These are phyloP conservation scores for Andrena chrysosceles DNA, from an alignment of 2,888 invertebrate species.

Conservation along the genomic window DNA sequence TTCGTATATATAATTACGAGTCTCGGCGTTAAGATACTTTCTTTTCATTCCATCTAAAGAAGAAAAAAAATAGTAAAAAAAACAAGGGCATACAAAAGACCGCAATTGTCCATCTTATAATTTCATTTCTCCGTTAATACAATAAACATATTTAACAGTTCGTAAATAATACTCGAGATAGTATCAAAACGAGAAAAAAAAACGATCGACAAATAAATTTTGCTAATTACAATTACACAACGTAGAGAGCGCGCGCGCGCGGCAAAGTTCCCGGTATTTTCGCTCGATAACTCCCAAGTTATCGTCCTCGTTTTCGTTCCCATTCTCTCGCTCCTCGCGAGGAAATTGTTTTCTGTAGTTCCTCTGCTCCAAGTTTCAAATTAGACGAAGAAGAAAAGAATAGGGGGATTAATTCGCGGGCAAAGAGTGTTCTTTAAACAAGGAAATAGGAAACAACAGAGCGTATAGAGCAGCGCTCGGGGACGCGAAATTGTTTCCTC, in stretches of 20 bases:
- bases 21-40: slow-evolving; percentile 19
- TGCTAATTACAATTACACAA: slow-evolving; percentile 38
- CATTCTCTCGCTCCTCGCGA: background rate
- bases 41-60: background rate
- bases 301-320: background rate
- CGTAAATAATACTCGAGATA: slow-evolving; percentile 56
- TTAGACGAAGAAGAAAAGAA: slow-evolving; percentile 9
- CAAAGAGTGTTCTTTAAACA: slow-evolving; percentile 30
- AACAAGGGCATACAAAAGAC: slow-evolving; percentile 30
- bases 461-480: slow-evolving; percentile 62
- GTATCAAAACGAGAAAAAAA: slow-evolving; percentile 41
- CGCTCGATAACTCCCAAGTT: background rate
- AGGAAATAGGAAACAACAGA: slow-evolving; percentile 67
- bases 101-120: slow-evolving; percentile 30
- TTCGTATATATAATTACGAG: slow-evolving; percentile 7
- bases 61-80: slow-evolving; percentile 15
- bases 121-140: slow-evolving; percentile 43
- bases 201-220: slow-evolving; percentile 55
- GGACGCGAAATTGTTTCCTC: slow-evolving; percentile 31
- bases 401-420: slow-evolving; percentile 24
- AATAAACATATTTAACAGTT: slow-evolving; percentile 60
- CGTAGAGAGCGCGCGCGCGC: slow-evolving; percentile 52
- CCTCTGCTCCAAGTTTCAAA: slow-evolving; percentile 60
- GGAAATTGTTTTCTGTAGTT: slow-evolving; percentile 61
- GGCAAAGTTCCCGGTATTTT: slow-evolving; percentile 17